Conservation (phyloP, 2,888 invertebrate genomes). For the Plebejus melissa region DNA sequence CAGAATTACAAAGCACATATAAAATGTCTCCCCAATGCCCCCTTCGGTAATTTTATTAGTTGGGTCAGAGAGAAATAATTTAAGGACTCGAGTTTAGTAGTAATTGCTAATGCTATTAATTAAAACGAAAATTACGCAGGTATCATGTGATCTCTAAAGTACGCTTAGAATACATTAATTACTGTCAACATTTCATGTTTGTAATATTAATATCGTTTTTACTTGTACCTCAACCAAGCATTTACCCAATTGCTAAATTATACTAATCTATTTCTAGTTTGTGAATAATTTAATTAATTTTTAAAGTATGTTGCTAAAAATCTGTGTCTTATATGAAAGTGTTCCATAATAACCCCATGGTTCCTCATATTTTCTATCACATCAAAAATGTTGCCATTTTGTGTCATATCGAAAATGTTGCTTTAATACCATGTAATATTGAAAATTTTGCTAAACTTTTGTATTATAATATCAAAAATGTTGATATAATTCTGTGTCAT, state of each 20-base stretch:
- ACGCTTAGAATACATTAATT: background rate
- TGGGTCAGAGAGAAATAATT: constrained; percentile 1
- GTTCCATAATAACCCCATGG: too few species aligned
- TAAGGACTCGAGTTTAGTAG: background rate
- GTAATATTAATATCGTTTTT: background rate
- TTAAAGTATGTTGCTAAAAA: background rate
- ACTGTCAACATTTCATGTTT: background rate
- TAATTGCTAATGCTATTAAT: background rate
- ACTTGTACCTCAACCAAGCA: constrained; percentile 16
- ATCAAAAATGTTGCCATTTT: background rate
- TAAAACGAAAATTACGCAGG: background rate
- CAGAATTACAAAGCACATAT: constrained; percentile 4
- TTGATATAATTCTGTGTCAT: background rate
- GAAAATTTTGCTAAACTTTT: background rate
- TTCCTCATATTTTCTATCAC: background rate
- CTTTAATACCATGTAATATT: background rate
- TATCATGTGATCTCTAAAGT: background rate
- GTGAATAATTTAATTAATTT: background rate
- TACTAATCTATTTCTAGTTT: background rate
- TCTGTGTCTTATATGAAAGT: background rate
- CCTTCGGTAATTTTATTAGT: background rate
- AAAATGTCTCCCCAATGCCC: background rate
- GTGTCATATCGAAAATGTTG: background rate
- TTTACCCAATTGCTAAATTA: background rate
- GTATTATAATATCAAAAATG: background rate